phyloP scores from a whole-genome alignment of 1,140 invertebrate species.

The Brachionus angularis region DNA sequence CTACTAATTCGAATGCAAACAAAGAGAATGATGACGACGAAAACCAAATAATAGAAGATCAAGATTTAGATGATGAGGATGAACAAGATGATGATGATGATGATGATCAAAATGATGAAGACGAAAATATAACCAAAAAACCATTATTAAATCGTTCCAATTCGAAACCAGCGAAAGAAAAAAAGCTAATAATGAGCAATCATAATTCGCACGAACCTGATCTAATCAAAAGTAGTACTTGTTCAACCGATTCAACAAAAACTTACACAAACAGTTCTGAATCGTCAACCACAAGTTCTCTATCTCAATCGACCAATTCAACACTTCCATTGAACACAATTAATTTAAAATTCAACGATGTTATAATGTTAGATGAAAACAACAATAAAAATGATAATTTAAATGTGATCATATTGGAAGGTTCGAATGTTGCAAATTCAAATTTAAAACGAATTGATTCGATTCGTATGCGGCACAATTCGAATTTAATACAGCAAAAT shows the following conservation, averaged over 20 bases:
- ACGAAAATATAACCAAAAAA: constrained; percentile 4
- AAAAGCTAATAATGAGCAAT: neutral
- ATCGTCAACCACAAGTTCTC: no score
- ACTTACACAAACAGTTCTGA: no score
- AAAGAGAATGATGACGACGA: neutral
- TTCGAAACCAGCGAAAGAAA: constrained; percentile 1
- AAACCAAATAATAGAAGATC: no score
- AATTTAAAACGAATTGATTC: constrained; percentile 27
- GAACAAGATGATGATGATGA: constrained; percentile 10
- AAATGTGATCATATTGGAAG: neutral
- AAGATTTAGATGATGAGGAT: no score
- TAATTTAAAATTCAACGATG: no score
- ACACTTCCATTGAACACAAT: no score
- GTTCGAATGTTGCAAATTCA: neutral
- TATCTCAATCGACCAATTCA: no score
- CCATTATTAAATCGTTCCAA: neutral
- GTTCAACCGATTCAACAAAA: no score
- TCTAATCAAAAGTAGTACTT: neutral
- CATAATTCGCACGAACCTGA: neutral
- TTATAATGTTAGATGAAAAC: no score
- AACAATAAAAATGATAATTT: constrained; percentile 19
- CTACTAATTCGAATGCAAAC: constrained; percentile 1
- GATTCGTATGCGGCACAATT: constrained; percentile 36
- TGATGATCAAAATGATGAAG: neutral
- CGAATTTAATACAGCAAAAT: constrained; percentile 3